phyloP scores from a whole-genome alignment of 2,113 vertebrate species.

The Hydrochoerus hydrochaeris region DNA sequence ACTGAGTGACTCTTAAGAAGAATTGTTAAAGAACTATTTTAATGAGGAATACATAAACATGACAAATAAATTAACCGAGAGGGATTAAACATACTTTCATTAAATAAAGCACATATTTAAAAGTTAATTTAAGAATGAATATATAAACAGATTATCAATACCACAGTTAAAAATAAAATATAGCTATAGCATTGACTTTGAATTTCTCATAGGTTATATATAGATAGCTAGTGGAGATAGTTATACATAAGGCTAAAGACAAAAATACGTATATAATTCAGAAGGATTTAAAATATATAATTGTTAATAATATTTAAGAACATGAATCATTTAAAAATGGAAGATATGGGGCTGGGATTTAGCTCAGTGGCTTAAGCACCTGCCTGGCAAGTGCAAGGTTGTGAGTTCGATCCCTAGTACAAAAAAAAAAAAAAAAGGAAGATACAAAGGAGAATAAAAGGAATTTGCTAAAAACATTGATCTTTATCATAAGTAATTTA shows the following conservation, averaged over 20 bases:
- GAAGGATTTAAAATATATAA: not conserved
- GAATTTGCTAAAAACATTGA: not conserved
- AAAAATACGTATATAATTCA: not conserved
- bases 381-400: too few relatives aligned
- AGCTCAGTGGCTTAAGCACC: too few relatives aligned
- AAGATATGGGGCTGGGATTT: too few relatives aligned
- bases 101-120: not conserved
- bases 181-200: not conserved
- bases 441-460: not conserved
- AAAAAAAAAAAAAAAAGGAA: too few relatives aligned
- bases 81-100: not conserved
- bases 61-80: not conserved
- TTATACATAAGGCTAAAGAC: not conserved
- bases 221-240: not conserved
- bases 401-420: too few relatives aligned
- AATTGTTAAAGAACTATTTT: not conserved
- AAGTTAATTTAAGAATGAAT: conserved; percentile 21
- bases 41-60: not conserved
- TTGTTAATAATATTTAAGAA: not conserved
- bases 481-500: not conserved
- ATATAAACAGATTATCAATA: not conserved
- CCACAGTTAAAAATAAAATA: not conserved
- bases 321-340: conserved; percentile 10
- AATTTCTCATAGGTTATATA: not conserved
- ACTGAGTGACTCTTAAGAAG: not conserved